A percentile compares a stretch with the other conserved stretches of the same genome.
phyloP scores from a whole-genome alignment of 2,113 vertebrate species.

The Podocnemis expansa region DNA sequence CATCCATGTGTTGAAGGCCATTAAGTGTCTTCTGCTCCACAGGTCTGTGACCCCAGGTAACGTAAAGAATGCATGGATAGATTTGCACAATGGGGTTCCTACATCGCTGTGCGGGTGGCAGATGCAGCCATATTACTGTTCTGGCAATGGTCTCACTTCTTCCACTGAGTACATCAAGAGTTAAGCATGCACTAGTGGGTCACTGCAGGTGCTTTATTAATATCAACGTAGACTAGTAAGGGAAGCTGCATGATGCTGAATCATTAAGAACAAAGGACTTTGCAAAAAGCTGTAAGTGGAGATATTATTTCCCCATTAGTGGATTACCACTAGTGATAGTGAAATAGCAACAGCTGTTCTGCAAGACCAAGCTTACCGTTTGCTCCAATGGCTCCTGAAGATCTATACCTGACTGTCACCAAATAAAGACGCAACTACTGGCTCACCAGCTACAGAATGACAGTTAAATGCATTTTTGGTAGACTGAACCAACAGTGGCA shows the following conservation, averaged over 20 bases:
- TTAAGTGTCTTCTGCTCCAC: neutral
- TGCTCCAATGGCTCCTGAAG: neutral
- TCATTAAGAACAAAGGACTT: too few species aligned
- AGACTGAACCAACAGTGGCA: neutral
- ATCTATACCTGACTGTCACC: neutral
- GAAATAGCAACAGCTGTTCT: neutral
- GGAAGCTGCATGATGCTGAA: too few species aligned
- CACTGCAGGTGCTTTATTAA: too few species aligned
- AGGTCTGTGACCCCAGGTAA: neutral
- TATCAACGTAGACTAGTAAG: too few species aligned
- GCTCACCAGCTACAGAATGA: neutral
- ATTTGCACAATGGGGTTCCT: neutral
- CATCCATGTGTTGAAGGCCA: neutral
- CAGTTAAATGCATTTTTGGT: neutral
- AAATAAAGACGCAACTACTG: neutral
- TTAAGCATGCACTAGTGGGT: neutral
- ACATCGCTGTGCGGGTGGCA: neutral
- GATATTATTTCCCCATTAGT: neutral
- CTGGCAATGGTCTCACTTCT: neutral
- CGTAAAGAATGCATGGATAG: neutral
- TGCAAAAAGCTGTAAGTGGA: neutral
- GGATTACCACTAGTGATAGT: neutral
- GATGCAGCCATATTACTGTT: neutral
- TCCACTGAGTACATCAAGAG: neutral
- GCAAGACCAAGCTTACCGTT: neutral